These are phyloP conservation scores for Brachypalpus laphriformis DNA, from an alignment of 2,888 invertebrate genomes.

Conservation along the genomic window DNA sequence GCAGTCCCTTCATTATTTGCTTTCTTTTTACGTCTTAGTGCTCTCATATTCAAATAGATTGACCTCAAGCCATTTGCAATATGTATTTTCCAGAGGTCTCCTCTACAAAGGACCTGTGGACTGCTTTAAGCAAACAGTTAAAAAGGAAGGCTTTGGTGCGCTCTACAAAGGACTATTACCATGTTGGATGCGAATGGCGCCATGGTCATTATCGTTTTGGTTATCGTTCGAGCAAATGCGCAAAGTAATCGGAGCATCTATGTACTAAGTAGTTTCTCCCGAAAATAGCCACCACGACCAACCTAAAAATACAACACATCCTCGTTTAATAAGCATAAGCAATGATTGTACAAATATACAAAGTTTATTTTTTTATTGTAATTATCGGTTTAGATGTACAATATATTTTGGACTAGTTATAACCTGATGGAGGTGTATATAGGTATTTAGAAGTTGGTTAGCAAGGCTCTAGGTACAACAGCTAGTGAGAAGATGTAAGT, in stretches of 20 bases:
- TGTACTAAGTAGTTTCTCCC: conserved; percentile 41
- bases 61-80: not conserved
- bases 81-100: conserved; percentile 86
- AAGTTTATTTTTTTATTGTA: conserved; percentile 65
- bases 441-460: not conserved
- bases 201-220: conserved; percentile 98
- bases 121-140: conserved; percentile 92
- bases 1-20: not conserved
- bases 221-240: conserved; percentile 94
- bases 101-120: conserved; percentile 93
- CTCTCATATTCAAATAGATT: not conserved
- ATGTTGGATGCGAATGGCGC: conserved; percentile 96
- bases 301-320: conserved; percentile 45
- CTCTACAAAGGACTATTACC: conserved; percentile 97
- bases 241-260: conserved; percentile 85
- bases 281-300: conserved; percentile 33
- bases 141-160: conserved; percentile 92
- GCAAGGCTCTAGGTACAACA: not conserved
- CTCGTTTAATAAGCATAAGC: conserved; percentile 65
- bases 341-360: conserved; percentile 73
- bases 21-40: not conserved
- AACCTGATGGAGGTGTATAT: not conserved
- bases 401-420: conserved; percentile 60
- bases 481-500: not conserved
- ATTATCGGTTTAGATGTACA: conserved; percentile 48